phyloP scores from a whole-genome alignment of 2,113 vertebrate genomes.

The Tauraco erythrolophus region DNA sequence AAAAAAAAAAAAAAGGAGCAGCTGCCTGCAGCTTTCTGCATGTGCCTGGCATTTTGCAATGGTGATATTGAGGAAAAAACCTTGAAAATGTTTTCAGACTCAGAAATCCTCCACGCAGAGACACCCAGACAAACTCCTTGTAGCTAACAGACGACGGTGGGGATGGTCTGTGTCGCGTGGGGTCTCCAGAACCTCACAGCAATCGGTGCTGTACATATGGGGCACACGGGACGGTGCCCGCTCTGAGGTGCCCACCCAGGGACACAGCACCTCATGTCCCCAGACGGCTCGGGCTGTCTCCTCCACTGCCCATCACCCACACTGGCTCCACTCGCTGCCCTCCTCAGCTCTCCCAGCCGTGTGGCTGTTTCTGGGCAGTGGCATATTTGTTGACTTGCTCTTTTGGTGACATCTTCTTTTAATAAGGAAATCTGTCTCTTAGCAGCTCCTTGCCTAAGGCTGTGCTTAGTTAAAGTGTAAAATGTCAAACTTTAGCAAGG shows the following conservation, averaged over 20 bases:
- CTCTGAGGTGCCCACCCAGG: too few species aligned
- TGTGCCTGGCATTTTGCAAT: background rate
- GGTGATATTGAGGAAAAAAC: slow-evolving; percentile 8
- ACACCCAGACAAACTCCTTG: background rate
- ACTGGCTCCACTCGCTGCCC: fast-evolving
- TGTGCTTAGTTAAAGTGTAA: slow-evolving; percentile 82
- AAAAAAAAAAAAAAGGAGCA: background rate
- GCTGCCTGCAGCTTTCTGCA: slow-evolving; percentile 8
- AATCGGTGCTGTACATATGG: background rate
- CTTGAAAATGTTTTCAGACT: slow-evolving; percentile 12
- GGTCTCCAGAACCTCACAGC: background rate
- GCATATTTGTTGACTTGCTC: slow-evolving; percentile 79
- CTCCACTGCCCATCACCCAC: background rate
- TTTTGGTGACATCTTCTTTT: slow-evolving; percentile 81
- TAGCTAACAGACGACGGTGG: background rate
- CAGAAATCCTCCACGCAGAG: background rate
- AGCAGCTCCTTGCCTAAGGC: slow-evolving; percentile 77
- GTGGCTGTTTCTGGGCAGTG: slow-evolving; percentile 64
- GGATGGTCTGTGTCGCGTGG: fast-evolving
- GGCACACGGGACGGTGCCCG: fast-evolving
- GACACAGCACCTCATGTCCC: background rate
- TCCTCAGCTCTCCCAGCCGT: background rate
- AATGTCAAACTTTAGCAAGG: slow-evolving; percentile 80
- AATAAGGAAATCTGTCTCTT: slow-evolving; percentile 80
- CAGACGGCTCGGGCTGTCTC: background rate